Percentiles rank a stretch among this genome's conserved stretches.
These are phyloP conservation scores for Musca vetustissima DNA, from an alignment of 1,140 invertebrate genomes.

Conservation along the genomic window DNA sequence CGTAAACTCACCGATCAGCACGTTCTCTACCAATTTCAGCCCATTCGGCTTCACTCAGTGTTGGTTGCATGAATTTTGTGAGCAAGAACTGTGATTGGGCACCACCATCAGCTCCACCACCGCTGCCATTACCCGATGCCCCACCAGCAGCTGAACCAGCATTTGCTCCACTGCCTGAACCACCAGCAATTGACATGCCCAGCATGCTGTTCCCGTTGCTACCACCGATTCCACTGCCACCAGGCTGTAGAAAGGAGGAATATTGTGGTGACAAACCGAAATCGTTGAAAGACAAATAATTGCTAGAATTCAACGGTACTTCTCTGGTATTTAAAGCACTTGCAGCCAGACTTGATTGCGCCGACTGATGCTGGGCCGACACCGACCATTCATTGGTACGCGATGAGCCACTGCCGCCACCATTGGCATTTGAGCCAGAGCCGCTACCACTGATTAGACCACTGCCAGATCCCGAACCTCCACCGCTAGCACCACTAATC, in stretches of 20 bases:
- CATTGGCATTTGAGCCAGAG: slow-evolving; percentile 36
- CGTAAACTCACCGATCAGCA: slow-evolving; percentile 44
- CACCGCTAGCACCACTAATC: slow-evolving; percentile 39
- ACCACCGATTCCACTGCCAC: slow-evolving; percentile 33
- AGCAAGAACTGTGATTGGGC: slow-evolving; percentile 46
- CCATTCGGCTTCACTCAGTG: slow-evolving; percentile 48
- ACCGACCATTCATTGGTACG: slow-evolving; percentile 52
- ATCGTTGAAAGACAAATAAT: slow-evolving; percentile 25
- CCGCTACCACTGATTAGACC: slow-evolving; percentile 32
- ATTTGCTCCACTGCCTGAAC: slow-evolving; percentile 22
- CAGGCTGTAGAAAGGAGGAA: slow-evolving; percentile 23
- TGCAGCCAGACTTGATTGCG: slow-evolving; percentile 49
- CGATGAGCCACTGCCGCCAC: slow-evolving; percentile 40
- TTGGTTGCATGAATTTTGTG: slow-evolving; percentile 54
- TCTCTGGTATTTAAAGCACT: slow-evolving; percentile 52
- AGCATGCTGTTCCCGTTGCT: slow-evolving; percentile 43
- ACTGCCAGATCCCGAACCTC: slow-evolving; percentile 25
- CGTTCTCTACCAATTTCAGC: slow-evolving; percentile 49
- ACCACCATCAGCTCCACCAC: slow-evolving; percentile 33
- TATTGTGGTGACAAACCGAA: slow-evolving; percentile 26
- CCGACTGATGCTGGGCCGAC: slow-evolving; percentile 51
- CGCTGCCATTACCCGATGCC: slow-evolving; percentile 30
- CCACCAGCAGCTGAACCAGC: slow-evolving; percentile 14
- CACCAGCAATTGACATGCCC: slow-evolving; percentile 37
- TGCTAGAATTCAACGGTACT: slow-evolving; percentile 36